These are phyloP conservation scores for Lathamus discolor DNA, from an alignment of 2,113 vertebrate species.

Conservation along the genomic window DNA sequence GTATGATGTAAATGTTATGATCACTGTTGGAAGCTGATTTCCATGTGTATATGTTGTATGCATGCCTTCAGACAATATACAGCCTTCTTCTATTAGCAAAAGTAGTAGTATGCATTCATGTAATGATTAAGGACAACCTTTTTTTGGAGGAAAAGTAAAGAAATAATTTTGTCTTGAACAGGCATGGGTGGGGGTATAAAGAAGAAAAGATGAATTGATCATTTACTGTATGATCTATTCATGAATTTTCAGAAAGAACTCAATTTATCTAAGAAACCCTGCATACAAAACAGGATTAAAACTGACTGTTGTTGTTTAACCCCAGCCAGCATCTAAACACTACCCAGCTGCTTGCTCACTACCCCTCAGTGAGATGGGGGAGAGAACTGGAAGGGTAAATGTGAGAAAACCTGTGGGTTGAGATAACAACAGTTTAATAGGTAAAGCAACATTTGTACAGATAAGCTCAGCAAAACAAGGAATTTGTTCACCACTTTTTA, in stretches of 20 bases:
- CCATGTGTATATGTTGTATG: neutral
- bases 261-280: neutral
- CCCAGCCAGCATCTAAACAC: neutral
- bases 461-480: neutral
- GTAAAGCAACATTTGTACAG: neutral
- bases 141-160: neutral
- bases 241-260: neutral
- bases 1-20: neutral
- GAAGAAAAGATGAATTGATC: neutral
- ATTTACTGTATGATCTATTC: neutral
- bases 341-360: neutral
- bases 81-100: neutral
- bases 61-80: neutral
- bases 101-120: neutral
- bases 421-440: neutral
- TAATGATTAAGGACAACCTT: neutral
- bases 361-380: neutral
- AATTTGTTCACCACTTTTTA: neutral
- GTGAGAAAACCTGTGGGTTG: neutral
- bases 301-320: neutral
- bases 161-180: neutral
- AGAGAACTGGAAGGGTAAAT: neutral
- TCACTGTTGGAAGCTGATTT: conserved; percentile 4
- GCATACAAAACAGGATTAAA: neutral
- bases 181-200: neutral